These are phyloP conservation scores for Rhipidura dahli DNA, from an alignment of 2,113 vertebrate genomes.

Conservation along the genomic window DNA sequence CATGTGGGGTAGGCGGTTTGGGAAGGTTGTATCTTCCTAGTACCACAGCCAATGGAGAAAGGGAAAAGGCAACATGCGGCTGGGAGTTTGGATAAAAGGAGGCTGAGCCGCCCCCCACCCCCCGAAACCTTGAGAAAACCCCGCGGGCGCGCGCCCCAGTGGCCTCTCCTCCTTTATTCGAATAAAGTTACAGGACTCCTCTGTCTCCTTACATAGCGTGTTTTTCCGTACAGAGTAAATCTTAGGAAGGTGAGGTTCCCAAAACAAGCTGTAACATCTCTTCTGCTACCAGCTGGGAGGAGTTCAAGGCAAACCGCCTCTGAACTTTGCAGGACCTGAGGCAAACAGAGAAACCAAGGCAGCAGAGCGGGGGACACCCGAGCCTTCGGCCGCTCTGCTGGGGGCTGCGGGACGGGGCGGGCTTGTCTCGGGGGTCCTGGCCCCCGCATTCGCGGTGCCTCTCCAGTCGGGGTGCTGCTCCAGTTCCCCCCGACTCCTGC, in stretches of 20 bases:
- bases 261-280: background rate
- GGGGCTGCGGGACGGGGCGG: background rate
- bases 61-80: background rate
- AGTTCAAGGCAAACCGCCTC: background rate
- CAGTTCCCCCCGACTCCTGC: background rate
- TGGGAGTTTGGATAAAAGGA: background rate
- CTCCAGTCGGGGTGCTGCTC: background rate
- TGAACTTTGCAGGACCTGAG: background rate
- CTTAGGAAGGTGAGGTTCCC: background rate
- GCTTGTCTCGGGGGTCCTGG: background rate
- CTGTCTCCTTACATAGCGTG: background rate
- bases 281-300: rapidly evolving
- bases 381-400: background rate
- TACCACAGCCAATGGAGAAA: too few species aligned
- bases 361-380: rapidly evolving
- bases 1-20: background rate
- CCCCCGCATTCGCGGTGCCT: background rate
- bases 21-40: background rate
- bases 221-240: background rate
- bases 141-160: rapidly evolving
- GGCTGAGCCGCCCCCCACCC: too few species aligned
- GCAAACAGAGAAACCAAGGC: background rate
- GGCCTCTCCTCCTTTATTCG: background rate
- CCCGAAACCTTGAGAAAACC: background rate
- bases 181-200: background rate